phyloP scores from a whole-genome alignment of 35 echinoderm and acorn worm genomes.

The Anneissia japonica region DNA sequence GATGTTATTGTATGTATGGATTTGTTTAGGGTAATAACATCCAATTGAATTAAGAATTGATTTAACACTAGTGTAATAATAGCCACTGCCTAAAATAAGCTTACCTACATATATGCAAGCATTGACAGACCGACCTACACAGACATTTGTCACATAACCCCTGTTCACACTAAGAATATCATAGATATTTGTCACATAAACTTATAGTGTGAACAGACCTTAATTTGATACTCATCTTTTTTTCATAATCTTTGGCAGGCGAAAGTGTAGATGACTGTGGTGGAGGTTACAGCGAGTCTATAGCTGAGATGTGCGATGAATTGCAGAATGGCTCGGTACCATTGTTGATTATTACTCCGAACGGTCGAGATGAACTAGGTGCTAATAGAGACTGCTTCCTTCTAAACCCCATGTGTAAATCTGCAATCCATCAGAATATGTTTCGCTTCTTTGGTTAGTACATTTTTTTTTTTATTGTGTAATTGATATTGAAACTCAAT shows the following conservation, averaged over 20 bases:
- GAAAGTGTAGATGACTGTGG: slow-evolving; percentile 97
- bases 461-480: no score
- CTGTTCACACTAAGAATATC: no score
- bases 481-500: no score
- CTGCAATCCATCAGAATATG: slow-evolving; percentile 76
- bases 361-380: slow-evolving; percentile 87
- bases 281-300: slow-evolving; percentile 97
- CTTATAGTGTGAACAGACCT: background rate
- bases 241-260: slow-evolving; percentile 34
- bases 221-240: background rate
- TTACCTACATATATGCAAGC: no score
- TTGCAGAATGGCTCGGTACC: slow-evolving; percentile 92
- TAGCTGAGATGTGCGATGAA: slow-evolving; percentile 99
- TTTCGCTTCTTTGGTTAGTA: slow-evolving; percentile 86
- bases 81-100: no score
- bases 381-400: slow-evolving; percentile 95
- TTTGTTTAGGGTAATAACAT: no score
- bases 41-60: no score
- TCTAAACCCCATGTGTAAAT: slow-evolving; percentile 69
- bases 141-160: no score
- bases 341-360: slow-evolving; percentile 88
- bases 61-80: no score
- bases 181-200: no score
- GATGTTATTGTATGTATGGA: no score
- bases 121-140: no score